phyloP scores from a whole-genome alignment of 2,888 invertebrate genomes.

The Apamea anceps region DNA sequence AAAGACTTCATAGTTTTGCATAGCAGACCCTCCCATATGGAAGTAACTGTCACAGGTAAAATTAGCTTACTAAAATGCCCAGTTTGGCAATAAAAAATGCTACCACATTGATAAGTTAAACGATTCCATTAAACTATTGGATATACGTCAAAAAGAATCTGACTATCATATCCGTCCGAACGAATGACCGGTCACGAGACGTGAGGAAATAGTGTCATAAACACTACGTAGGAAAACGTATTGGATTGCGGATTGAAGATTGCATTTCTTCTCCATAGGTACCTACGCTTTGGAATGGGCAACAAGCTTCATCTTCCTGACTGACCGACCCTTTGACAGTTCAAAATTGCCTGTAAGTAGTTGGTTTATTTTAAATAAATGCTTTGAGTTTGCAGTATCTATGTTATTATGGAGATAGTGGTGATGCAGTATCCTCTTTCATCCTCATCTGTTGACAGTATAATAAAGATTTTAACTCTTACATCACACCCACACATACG shows the following conservation, averaged over 20 bases:
- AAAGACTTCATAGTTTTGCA: background rate
- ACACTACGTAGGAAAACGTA: background rate
- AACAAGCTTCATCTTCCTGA: too few species aligned
- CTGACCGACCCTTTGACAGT: too few species aligned
- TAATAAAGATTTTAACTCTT: background rate
- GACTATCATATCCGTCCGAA: conserved; percentile 9
- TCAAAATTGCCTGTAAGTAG: too few species aligned
- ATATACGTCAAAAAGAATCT: conserved; percentile 11
- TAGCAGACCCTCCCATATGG: background rate
- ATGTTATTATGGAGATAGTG: background rate
- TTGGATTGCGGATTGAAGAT: conserved; percentile 5
- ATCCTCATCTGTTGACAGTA: background rate
- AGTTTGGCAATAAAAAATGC: background rate
- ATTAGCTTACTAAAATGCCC: background rate
- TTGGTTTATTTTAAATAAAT: too few species aligned
- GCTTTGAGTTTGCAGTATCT: background rate
- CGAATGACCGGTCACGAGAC: conserved; percentile 12
- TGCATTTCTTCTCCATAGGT: too few species aligned
- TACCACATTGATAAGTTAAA: background rate
- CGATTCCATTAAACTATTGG: background rate
- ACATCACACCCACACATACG: too few species aligned
- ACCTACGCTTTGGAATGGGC: too few species aligned
- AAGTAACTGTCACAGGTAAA: background rate
- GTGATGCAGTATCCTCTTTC: background rate
- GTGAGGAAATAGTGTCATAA: conserved; percentile 21